phyloP scores from a whole-genome alignment of 2,113 vertebrate genomes.

The Panthera tigris region DNA sequence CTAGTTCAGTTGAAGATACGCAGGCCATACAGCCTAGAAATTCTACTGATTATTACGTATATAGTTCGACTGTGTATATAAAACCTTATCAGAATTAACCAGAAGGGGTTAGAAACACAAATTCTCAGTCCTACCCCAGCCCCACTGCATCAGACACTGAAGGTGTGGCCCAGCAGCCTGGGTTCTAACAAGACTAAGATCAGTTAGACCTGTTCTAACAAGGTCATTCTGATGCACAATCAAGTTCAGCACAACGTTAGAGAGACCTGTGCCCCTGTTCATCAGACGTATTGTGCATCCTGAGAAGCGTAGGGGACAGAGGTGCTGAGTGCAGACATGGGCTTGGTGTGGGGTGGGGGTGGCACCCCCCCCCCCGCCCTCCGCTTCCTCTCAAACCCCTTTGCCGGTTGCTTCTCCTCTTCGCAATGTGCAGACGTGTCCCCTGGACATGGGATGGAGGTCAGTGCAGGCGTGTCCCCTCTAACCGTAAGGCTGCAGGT shows the following conservation, averaged over 20 bases:
- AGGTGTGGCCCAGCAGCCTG: background rate
- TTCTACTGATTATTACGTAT: background rate
- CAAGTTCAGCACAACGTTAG: rapidly evolving
- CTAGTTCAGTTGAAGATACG: background rate
- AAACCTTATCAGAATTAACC: background rate
- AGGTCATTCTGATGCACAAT: background rate
- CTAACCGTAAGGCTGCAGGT: background rate
- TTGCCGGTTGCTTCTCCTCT: background rate
- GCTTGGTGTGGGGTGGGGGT: rapidly evolving
- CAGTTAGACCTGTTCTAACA: background rate
- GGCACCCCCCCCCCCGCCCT: rapidly evolving
- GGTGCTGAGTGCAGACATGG: background rate
- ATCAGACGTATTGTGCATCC: rapidly evolving
- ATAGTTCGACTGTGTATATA: background rate
- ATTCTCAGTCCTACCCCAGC: background rate
- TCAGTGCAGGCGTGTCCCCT: background rate
- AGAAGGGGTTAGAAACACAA: background rate
- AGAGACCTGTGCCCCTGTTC: background rate
- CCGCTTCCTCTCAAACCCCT: background rate
- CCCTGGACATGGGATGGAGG: background rate
- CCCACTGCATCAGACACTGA: background rate
- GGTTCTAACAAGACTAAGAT: background rate
- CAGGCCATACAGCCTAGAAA: background rate
- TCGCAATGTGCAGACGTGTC: background rate
- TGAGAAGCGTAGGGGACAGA: too few species aligned